phyloP scores from a whole-genome alignment of 64 coral and sea anemone species.

The Acropora tenuis region DNA sequence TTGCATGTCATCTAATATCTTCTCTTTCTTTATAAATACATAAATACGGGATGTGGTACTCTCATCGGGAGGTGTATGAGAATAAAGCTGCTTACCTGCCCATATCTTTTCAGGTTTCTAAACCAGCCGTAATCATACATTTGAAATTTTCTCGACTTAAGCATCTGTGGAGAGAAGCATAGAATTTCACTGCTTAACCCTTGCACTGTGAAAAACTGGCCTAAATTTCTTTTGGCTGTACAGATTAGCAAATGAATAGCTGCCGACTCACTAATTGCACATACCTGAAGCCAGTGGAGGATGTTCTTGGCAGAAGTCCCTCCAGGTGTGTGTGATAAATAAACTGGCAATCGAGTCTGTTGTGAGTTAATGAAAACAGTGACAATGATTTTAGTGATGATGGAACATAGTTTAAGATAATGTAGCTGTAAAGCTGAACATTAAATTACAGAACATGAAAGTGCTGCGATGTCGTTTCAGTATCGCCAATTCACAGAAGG shows the following conservation, averaged over 20 bases:
- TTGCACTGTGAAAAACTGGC: too few relatives aligned
- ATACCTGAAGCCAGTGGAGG: slow-evolving; percentile 71
- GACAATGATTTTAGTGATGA: too few relatives aligned
- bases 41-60: not conserved
- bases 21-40: too few relatives aligned
- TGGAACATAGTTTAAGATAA: too few relatives aligned
- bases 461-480: too few relatives aligned
- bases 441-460: too few relatives aligned
- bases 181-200: too few relatives aligned
- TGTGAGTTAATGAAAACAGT: not conserved
- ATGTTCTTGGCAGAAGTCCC: slow-evolving; percentile 84
- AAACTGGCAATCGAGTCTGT: slow-evolving; percentile 83
- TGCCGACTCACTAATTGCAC: not conserved
- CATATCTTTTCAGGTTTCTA: not conserved
- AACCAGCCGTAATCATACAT: slow-evolving; percentile 56
- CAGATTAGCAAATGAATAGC: not conserved
- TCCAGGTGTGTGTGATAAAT: slow-evolving; percentile 73
- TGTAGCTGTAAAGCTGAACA: too few relatives aligned
- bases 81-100: not conserved
- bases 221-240: too few relatives aligned
- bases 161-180: not conserved
- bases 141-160: slow-evolving; percentile 50
- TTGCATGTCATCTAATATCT: too few relatives aligned
- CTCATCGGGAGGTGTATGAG: not conserved
- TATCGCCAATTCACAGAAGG: too few relatives aligned